These are phyloP conservation scores for Quadroppia sp. DNA, from an alignment of 2,888 invertebrate species.

Conservation along the genomic window DNA sequence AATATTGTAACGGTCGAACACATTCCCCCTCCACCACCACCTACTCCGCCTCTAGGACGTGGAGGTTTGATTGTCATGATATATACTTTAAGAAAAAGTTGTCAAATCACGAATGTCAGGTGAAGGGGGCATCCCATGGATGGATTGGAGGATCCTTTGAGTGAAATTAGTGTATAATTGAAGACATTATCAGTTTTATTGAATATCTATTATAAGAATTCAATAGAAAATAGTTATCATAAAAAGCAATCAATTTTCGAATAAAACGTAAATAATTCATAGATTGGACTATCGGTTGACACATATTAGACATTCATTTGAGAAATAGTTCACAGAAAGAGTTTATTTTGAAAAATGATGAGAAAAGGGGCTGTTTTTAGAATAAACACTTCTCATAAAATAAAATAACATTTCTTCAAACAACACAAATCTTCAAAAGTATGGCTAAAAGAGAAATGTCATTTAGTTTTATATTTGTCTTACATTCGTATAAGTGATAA, in stretches of 20 bases:
- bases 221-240: neutral
- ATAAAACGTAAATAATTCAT: conserved; percentile 25
- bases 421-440: no score
- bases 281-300: neutral
- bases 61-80: no score
- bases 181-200: conserved; percentile 5
- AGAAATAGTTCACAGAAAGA: neutral
- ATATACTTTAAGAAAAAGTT: no score
- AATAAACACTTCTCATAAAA: neutral
- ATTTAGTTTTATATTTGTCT: neutral
- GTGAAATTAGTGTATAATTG: neutral
- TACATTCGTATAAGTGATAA: neutral
- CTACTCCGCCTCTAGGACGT: no score
- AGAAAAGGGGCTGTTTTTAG: conserved; percentile 1
- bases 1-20: no score
- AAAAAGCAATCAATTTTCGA: conserved; percentile 9
- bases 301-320: neutral
- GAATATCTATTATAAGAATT: neutral
- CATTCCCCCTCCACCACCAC: no score
- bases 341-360: conserved; percentile 11
- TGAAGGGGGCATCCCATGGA: no score
- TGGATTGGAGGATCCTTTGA: no score
- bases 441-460: neutral
- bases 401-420: conserved; percentile 21
- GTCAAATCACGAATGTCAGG: no score